phyloP scores from a whole-genome alignment of 2,797 vertebrate species.

The Argya squamiceps region DNA sequence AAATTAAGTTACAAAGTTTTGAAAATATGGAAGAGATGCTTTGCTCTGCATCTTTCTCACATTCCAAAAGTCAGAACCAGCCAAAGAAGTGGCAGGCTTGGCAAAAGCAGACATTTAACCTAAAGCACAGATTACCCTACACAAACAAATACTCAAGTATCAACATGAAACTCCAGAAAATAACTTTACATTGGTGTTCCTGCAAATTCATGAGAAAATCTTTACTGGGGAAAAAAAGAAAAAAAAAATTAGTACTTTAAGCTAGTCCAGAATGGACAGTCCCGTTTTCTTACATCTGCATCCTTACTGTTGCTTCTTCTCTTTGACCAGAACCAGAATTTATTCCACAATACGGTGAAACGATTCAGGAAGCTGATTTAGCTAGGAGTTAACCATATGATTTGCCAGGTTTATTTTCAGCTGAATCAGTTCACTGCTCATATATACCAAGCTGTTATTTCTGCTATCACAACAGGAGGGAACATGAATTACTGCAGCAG shows the following conservation, averaged over 20 bases:
- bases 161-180: background rate
- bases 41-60: background rate
- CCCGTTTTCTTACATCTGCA: background rate
- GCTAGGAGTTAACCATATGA: background rate
- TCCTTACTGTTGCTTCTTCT: background rate
- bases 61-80: background rate
- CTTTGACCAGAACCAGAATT: background rate
- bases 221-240: background rate
- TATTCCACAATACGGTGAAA: background rate
- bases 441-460: background rate
- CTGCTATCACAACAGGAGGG: background rate
- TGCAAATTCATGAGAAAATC: background rate
- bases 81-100: background rate
- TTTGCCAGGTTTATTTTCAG: constrained; percentile 23
- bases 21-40: background rate
- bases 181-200: background rate
- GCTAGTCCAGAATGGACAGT: background rate
- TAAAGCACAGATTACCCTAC: background rate
- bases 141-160: background rate
- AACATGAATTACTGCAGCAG: background rate
- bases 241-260: background rate
- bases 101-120: background rate
- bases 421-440: background rate
- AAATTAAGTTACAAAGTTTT: background rate
- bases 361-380: background rate